phyloP scores from a whole-genome alignment of 1,140 invertebrate genomes.

The Mycetomoellerius zeteki region DNA sequence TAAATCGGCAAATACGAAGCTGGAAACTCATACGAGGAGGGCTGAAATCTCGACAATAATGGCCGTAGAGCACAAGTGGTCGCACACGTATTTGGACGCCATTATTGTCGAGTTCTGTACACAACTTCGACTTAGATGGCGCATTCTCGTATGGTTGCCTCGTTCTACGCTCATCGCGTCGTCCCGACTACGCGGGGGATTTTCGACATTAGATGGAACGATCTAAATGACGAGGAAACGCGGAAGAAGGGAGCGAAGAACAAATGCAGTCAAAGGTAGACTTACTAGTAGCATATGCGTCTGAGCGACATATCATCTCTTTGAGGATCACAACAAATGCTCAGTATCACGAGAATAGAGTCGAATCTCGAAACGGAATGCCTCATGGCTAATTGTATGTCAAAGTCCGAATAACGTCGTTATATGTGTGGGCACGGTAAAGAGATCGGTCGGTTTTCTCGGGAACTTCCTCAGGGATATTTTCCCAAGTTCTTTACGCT shows the following conservation, averaged over 20 bases:
- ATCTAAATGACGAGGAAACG: not conserved
- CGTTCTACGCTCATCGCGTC: not conserved
- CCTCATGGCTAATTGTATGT: conserved; percentile 39
- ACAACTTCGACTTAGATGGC: conserved; percentile 47
- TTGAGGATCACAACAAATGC: conserved; percentile 2
- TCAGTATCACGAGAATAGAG: not conserved
- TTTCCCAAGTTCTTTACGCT: conserved; percentile 14
- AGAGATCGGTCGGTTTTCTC: not conserved
- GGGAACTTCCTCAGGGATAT: not conserved
- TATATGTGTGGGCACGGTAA: not conserved
- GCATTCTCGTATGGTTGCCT: conserved; percentile 46
- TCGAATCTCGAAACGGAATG: conserved; percentile 25
- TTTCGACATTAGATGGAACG: conserved; percentile 37
- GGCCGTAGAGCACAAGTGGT: conserved; percentile 43
- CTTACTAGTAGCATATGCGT: conserved; percentile 1
- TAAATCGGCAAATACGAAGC: conserved; percentile 51
- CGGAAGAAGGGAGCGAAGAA: not conserved
- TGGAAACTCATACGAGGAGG: conserved; percentile 49
- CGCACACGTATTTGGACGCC: conserved; percentile 53
- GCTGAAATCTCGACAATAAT: conserved; percentile 59
- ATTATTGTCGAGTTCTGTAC: conserved; percentile 60
- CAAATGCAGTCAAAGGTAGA: not conserved
- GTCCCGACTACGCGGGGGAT: conserved; percentile 24
- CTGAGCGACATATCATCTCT: conserved; percentile 10
- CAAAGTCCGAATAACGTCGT: conserved; percentile 33